Percentiles rank a stretch among this genome's conserved stretches.
Conservation (phyloP, 2,113 vertebrate species). For the Protobothrops mucrosquamatus region DNA sequence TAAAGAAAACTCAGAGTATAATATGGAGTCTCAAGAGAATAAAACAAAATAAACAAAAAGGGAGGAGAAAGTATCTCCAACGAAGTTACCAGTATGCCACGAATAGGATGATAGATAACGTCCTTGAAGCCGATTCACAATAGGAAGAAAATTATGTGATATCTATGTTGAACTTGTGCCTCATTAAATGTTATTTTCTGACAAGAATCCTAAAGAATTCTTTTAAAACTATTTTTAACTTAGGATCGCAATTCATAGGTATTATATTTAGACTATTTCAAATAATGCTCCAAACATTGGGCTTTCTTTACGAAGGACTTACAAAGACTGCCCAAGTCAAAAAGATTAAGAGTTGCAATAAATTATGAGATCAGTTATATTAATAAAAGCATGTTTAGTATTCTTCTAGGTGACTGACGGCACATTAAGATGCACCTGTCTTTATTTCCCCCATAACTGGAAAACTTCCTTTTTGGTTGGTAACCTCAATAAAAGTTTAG, state of each 20-base stretch:
- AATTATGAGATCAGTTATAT: background rate
- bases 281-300: background rate
- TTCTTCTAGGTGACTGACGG: background rate
- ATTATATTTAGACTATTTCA: background rate
- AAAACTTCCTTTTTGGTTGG: conserved; percentile 20
- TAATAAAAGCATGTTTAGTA: background rate
- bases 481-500: background rate
- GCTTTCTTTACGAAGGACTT: background rate
- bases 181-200: background rate
- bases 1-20: background rate
- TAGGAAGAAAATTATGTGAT: background rate
- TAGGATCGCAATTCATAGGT: background rate
- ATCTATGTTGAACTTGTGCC: background rate
- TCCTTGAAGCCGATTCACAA: background rate
- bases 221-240: background rate
- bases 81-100: background rate
- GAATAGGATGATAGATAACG: background rate
- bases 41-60: background rate
- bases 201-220: background rate
- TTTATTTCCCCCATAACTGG: background rate
- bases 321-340: background rate
- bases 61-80: background rate
- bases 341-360: background rate
- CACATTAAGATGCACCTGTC: background rate
- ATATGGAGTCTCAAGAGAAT: background rate